Base-by-base conservation (phyloP, 2,888 invertebrate species). In the Oligia fasciuncula region DNA sequence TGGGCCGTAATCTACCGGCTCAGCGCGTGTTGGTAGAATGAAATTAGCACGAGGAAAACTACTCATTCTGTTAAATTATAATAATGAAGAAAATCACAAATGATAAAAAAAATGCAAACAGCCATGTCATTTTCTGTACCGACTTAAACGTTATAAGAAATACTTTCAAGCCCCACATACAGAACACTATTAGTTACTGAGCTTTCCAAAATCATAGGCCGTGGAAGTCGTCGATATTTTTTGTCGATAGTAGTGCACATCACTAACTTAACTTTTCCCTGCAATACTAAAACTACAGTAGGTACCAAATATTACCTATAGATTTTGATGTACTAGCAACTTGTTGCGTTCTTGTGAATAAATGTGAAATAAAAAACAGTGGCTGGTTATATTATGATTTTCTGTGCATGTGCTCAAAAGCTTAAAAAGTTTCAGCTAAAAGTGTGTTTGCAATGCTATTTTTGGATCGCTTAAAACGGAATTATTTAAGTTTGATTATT, bases 181-280 rank as follows among this genome's bases (percentile, higher is more conserved):
- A 14, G 5, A 13, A 60, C n/a, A 60, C 13, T 60, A 60, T n/a
- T 35, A 43, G 8, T 66, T 23, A 13, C 46, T 11, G 46, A 29
- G 17, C 68, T 11, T 46, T 46, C 11, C 46, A 19, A 69, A 69
- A 23, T 51, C 49, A 51, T 9, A 23, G 14, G 23, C 35, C 9
- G 14, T 14, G 35, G 29, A 49, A 19, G 6, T 8, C 4, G 0
- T 51, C 69, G 29, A 43, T 54, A 49, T 23, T 11, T 68, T 49
- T 29, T 70, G 73, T 80, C 60, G 51, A 81, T 60, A 69, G 0
- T 29, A 4, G 13, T 17, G 14, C 35, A 49, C 67, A 46, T 62
- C 79, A 80, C 73, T 79, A 43, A 23, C 14, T 17, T 62, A 4
- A 54, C 54, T 60, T 72, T 80, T 80, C 49, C 43, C 43, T 46